Percentiles rank a stretch among this genome's conserved stretches.
phyloP scores from a whole-genome alignment of 2,888 invertebrate genomes.

The Hemistola chrysoprasaria region DNA sequence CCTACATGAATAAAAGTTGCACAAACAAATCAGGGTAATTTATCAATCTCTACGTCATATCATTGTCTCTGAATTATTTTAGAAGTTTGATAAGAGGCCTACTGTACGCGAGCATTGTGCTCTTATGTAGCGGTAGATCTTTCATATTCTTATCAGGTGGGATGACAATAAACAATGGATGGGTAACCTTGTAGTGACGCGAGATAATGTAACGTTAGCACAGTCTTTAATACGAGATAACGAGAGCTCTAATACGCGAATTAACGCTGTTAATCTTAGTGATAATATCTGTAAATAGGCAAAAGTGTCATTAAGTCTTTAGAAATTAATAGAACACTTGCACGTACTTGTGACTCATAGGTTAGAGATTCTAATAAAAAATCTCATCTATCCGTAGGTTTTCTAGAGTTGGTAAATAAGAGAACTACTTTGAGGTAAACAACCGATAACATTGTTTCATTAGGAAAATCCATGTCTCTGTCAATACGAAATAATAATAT shows the following conservation, averaged over 20 bases:
- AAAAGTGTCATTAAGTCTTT: not conserved
- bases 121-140: slow-evolving; percentile 24
- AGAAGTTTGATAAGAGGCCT: slow-evolving; percentile 24
- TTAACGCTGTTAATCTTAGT: slow-evolving; percentile 26
- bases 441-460: not conserved
- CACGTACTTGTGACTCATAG: too few relatives aligned
- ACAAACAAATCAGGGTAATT: slow-evolving; percentile 6
- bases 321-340: too few relatives aligned
- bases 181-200: slow-evolving; percentile 57
- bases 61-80: slow-evolving; percentile 16
- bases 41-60: slow-evolving; percentile 7
- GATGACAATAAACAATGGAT: slow-evolving; percentile 68
- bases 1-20: not conserved
- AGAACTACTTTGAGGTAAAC: too few relatives aligned
- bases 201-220: slow-evolving; percentile 44
- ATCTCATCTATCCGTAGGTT: too few relatives aligned
- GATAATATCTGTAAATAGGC: slow-evolving; percentile 4
- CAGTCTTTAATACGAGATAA: slow-evolving; percentile 40
- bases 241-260: slow-evolving; percentile 35
- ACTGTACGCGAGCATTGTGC: slow-evolving; percentile 3
- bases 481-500: slow-evolving; percentile 11
- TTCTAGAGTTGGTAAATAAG: too few relatives aligned
- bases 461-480: slow-evolving; percentile 34
- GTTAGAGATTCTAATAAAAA: too few relatives aligned
- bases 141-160: slow-evolving; percentile 52